These are phyloP conservation scores for Dermolepida albohirtum DNA, from an alignment of 2,888 invertebrate genomes.

Conservation along the genomic window DNA sequence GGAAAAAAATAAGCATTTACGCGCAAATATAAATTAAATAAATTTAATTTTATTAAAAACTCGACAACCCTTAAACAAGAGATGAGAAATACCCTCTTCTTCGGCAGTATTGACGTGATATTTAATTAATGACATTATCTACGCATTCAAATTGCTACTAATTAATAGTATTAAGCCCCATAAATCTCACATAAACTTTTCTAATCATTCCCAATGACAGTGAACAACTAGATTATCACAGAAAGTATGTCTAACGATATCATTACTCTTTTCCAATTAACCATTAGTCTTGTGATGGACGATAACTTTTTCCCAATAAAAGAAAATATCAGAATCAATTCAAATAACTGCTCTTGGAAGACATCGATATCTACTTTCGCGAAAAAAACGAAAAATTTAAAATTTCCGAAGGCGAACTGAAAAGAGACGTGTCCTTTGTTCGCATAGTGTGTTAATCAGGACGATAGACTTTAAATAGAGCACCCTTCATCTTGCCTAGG, in stretches of 20 bases:
- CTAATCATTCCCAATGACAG: background rate
- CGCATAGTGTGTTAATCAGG: conserved; percentile 17
- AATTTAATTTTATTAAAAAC: too few relatives aligned
- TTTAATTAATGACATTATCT: too few relatives aligned
- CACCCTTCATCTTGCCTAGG: conserved; percentile 17
- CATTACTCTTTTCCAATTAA: conserved; percentile 29
- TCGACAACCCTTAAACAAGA: too few relatives aligned
- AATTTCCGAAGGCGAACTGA: conserved; percentile 1
- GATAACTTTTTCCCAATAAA: conserved; percentile 14
- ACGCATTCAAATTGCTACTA: too few relatives aligned
- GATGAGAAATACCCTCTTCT: too few relatives aligned
- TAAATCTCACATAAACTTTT: too few relatives aligned
- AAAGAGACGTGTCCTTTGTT: conserved; percentile 17
- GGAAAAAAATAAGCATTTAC: too few relatives aligned
- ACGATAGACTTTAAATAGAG: conserved; percentile 19
- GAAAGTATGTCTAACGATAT: conserved; percentile 22
- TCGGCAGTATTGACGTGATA: too few relatives aligned
- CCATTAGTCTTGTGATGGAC: conserved; percentile 28
- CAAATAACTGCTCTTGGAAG: conserved; percentile 8
- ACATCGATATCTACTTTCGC: background rate
- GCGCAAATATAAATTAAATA: too few relatives aligned
- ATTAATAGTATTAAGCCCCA: too few relatives aligned
- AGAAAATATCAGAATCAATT: conserved; percentile 12
- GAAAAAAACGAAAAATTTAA: conserved; percentile 20
- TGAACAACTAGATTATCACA: conserved; percentile 25